phyloP scores from a whole-genome alignment of 2,888 invertebrate species.

The Cosmia trapezina region DNA sequence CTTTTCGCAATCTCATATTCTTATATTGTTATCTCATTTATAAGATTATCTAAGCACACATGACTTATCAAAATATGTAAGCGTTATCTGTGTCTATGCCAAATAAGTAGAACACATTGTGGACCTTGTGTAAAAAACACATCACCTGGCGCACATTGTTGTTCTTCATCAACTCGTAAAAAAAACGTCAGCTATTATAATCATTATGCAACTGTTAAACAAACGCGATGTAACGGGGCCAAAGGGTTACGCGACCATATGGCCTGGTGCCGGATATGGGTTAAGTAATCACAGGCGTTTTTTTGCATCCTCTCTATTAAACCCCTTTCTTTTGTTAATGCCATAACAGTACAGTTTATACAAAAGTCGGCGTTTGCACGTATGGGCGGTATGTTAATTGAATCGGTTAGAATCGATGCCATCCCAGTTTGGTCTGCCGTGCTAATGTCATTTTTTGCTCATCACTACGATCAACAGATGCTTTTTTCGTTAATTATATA shows the following conservation, averaged over 20 bases:
- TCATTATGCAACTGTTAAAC: conserved; percentile 86
- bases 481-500: conserved; percentile 58
- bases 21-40: conserved; percentile 17
- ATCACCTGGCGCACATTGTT: conserved; percentile 81
- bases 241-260: conserved; percentile 89
- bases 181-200: conserved; percentile 79
- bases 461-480: conserved; percentile 64
- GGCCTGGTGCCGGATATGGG: conserved; percentile 87
- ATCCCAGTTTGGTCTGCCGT: conserved; percentile 70
- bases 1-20: conserved; percentile 15
- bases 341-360: conserved; percentile 80
- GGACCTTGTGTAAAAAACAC: conserved; percentile 64
- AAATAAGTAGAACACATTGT: conserved; percentile 58
- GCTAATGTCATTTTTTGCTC: conserved; percentile 71
- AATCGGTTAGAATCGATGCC: conserved; percentile 77
- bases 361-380: conserved; percentile 82
- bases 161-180: conserved; percentile 65
- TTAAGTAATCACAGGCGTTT: conserved; percentile 88
- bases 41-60: conserved; percentile 17
- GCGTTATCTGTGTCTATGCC: conserved; percentile 34
- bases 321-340: conserved; percentile 82
- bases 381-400: conserved; percentile 82
- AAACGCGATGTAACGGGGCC: conserved; percentile 87
- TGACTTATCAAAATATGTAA: conserved; percentile 18
- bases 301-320: conserved; percentile 82